Conservation (phyloP, 2,113 vertebrate species). For the Himantopus leucocephalus region DNA sequence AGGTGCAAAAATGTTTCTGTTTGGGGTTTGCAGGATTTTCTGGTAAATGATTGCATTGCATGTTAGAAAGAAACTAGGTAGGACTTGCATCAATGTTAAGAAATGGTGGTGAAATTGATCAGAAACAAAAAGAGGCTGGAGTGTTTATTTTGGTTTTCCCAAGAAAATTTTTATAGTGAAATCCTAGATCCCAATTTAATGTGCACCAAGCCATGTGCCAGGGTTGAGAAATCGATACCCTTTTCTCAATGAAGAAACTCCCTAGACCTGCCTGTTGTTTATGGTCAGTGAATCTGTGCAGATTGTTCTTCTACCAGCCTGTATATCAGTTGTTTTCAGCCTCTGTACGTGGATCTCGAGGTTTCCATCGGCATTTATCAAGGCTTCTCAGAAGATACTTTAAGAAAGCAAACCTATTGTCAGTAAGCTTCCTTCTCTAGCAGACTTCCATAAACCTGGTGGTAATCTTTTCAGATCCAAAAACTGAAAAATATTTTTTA, state of each 20-base stretch:
- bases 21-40: not conserved
- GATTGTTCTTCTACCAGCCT: not conserved
- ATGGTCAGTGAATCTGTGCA: not conserved
- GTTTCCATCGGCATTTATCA: not conserved
- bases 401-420: not conserved
- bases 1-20: not conserved
- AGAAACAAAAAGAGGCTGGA: not conserved
- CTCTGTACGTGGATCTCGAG: not conserved
- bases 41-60: not conserved
- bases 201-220: not conserved
- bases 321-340: not conserved
- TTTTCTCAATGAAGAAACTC: not conserved
- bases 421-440: not conserved
- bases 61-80: not conserved
- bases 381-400: not conserved
- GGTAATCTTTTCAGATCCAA: not conserved
- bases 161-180: not conserved
- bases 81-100: not conserved
- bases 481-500: not conserved
- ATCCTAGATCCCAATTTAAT: not conserved
- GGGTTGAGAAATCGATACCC: not conserved
- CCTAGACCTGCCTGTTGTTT: not conserved
- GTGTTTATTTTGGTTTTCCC: not conserved
- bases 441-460: not conserved
- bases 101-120: not conserved